phyloP scores from a whole-genome alignment of 2,113 vertebrate genomes.

The Corythaixoides concolor region DNA sequence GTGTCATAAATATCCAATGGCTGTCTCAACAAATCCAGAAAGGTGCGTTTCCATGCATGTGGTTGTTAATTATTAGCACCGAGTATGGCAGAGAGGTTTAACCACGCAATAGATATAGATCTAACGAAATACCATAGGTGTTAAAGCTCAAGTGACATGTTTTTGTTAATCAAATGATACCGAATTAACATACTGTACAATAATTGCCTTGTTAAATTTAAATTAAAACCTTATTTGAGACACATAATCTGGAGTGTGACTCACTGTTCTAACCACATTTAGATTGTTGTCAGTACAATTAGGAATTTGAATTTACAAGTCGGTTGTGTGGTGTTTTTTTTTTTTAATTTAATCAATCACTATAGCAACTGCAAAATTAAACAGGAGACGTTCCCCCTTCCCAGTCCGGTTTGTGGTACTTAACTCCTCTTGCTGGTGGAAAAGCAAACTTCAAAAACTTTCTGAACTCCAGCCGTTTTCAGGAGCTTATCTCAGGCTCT shows the following conservation, averaged over 20 bases:
- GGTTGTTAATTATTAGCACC: neutral
- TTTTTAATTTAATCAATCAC: constrained; percentile 45
- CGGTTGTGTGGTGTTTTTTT: neutral
- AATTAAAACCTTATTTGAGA: constrained; percentile 60
- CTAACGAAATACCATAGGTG: neutral
- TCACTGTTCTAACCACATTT: constrained; percentile 63
- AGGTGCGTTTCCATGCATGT: neutral
- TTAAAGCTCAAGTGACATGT: constrained; percentile 5
- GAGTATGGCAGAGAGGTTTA: neutral
- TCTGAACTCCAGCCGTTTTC: neutral
- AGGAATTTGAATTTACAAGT: constrained; percentile 70
- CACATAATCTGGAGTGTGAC: constrained; percentile 64
- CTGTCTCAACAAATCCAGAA: neutral
- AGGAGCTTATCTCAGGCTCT: neutral
- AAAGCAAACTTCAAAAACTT: neutral
- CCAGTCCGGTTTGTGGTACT: neutral
- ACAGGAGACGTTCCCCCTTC: constrained; percentile 35
- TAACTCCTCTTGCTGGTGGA: neutral
- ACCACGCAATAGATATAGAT: neutral
- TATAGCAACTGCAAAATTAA: constrained; percentile 69
- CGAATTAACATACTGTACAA: constrained; percentile 63
- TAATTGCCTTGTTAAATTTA: constrained; percentile 73
- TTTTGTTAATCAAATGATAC: constrained; percentile 49
- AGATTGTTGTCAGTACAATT: constrained; percentile 74
- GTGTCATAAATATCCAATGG: neutral